These are phyloP conservation scores for Sebastes cheni DNA, from an alignment of 2,797 vertebrate genomes.

Conservation along the genomic window DNA sequence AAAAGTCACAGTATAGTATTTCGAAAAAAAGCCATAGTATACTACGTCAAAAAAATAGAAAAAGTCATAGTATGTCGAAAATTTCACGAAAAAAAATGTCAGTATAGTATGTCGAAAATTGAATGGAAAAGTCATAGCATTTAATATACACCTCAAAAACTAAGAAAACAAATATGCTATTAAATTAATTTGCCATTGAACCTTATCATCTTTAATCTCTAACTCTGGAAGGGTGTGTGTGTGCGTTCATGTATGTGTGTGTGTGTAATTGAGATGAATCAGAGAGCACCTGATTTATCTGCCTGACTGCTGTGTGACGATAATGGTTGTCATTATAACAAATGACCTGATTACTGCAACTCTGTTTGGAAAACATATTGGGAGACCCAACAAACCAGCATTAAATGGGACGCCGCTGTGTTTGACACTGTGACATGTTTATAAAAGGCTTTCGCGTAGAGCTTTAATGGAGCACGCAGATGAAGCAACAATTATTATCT, in stretches of 20 bases:
- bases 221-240: neutral
- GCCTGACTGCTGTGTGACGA: constrained; percentile 76
- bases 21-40: too few species aligned
- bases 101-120: too few species aligned
- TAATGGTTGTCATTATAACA: constrained; percentile 83
- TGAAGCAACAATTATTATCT: constrained; percentile 19
- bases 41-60: too few species aligned
- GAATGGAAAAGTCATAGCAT: too few species aligned
- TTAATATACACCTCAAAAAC: neutral
- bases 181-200: neutral
- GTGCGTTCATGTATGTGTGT: neutral
- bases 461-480: constrained; percentile 14
- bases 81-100: too few species aligned
- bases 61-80: too few species aligned
- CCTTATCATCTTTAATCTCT: constrained; percentile 29
- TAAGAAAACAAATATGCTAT: neutral
- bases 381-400: constrained; percentile 74
- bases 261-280: constrained; percentile 62
- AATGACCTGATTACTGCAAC: constrained; percentile 84
- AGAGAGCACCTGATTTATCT: constrained; percentile 74
- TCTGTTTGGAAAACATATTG: constrained; percentile 75
- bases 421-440: constrained; percentile 62
- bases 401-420: constrained; percentile 63
- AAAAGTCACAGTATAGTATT: too few species aligned
- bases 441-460: constrained; percentile 41